Evolutionary conservation across 2,113 vertebrate genomes (phyloP), one percentile per base, ranked within the genome.

Genomic region (Oryzias javanicus): DNA sequence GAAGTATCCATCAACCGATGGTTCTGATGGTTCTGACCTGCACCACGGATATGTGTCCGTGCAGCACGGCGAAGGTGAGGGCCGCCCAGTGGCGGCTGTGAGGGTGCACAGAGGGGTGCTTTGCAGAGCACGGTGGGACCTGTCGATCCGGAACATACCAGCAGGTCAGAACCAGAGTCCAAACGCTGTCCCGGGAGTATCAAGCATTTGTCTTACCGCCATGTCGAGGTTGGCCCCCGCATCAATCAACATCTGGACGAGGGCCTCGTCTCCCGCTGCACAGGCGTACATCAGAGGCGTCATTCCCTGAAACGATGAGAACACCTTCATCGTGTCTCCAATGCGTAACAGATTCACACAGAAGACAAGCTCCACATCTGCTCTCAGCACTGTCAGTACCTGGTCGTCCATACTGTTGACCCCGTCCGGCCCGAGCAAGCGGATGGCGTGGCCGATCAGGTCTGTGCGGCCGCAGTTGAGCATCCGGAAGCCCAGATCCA

Each of bases 351-450:
- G 4, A 3, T 50, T 25, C 13, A 5, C 49, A 50, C 19, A 16
- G 15, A 47, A 24, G n/a, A n/a, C n/a, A n/a, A n/a, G n/a, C n/a
- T n/a, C n/a, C n/a, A n/a, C n/a, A n/a, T n/a, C n/a, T n/a, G n/a
- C n/a, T n/a, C n/a, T n/a, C n/a, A n/a, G n/a, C 4, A 24, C 5
- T 10, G 47, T 51, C 45, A 18, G 2, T 84, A 99, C 97, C 96
- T 98, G 96, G 77, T 98, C 97, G 0, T 98, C 96, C 95, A 96
- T 95, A 74, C 95, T 97, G 90, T 98, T 98, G 10, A 98, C 95
- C 10, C 97, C 97, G 0, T 98, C 95, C 0, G 92, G 90, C 15
- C 97, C 96, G 81, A 98, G 89, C 1, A 95, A 90, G 20, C 92
- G 90, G 0, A 98, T 97, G 6, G 97, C 97, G 80, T 98, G 96